Conservation (phyloP, 2,888 invertebrate species). For the Artemia sinica region DNA sequence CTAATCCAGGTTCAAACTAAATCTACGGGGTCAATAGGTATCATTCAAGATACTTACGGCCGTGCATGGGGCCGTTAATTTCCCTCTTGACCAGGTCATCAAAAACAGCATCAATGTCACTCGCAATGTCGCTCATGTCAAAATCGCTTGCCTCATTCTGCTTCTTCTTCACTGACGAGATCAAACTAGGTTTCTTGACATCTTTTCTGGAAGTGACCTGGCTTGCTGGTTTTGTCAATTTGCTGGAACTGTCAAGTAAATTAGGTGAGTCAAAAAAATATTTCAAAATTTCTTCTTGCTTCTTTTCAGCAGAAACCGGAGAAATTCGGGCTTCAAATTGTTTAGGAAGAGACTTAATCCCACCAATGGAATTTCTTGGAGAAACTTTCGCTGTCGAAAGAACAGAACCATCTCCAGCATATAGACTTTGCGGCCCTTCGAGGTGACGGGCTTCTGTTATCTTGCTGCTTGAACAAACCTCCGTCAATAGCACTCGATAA, state of each 20-base stretch:
- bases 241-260: not conserved
- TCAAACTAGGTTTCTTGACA: too few species aligned
- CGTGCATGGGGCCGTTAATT: constrained; percentile 12
- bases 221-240: not conserved
- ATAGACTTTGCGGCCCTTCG: constrained; percentile 26
- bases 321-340: constrained; percentile 60
- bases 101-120: constrained; percentile 20
- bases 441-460: not conserved
- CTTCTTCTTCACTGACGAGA: not conserved
- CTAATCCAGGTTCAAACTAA: too few species aligned
- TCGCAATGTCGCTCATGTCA: constrained; percentile 9
- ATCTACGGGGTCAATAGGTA: too few species aligned
- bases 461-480: constrained; percentile 5
- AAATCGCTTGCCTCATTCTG: constrained; percentile 1
- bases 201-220: not conserved
- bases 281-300: constrained; percentile 43
- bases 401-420: constrained; percentile 39
- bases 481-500: constrained; percentile 1
- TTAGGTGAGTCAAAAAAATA: constrained; percentile 18
- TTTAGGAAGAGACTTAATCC: constrained; percentile 41
- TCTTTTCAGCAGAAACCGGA: constrained; percentile 47
- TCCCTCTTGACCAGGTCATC: constrained; percentile 16
- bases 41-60: constrained; percentile 14
- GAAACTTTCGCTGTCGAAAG: constrained; percentile 26
- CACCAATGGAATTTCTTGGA: not conserved